Conservation (phyloP, 2,113 vertebrate species). For the Dolichotis patagonum region DNA sequence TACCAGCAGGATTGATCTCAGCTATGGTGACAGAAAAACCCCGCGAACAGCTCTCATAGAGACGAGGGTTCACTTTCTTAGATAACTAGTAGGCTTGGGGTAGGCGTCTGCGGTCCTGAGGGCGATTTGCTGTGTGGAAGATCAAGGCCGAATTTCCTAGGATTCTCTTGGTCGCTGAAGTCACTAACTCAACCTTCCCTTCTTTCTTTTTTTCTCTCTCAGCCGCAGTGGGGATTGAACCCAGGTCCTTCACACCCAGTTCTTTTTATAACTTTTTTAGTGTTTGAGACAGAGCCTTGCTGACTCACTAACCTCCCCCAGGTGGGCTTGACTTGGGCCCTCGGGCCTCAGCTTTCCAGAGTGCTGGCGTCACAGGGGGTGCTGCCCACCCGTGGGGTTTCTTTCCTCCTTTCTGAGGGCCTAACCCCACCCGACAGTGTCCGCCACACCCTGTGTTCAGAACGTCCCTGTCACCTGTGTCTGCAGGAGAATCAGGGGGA, state of each 20-base stretch:
- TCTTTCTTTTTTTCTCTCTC: background rate
- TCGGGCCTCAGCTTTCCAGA: background rate
- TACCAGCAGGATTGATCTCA: background rate
- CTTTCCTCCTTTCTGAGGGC: background rate
- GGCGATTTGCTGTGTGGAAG: background rate
- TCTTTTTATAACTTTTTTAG: background rate
- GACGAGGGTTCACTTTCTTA: background rate
- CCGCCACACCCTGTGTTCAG: background rate
- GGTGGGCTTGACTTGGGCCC: background rate
- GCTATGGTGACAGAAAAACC: background rate
- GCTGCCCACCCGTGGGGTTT: too few species aligned
- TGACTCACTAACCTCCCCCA: background rate
- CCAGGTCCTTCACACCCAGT: background rate
- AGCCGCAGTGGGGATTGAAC: background rate
- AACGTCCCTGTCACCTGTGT: background rate
- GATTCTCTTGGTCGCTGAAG: background rate
- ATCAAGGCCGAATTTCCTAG: background rate
- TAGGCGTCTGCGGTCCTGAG: background rate
- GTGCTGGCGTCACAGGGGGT: background rate
- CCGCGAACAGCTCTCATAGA: background rate
- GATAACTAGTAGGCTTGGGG: background rate
- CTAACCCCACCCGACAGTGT: background rate
- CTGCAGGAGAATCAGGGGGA: conserved; percentile 37
- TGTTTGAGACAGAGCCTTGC: background rate
- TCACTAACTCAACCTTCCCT: background rate